A percentile compares a stretch with the other conserved stretches of the same genome.
These are phyloP conservation scores for Hesperophylax magnus DNA, from an alignment of 1,140 invertebrate genomes.

Conservation along the genomic window DNA sequence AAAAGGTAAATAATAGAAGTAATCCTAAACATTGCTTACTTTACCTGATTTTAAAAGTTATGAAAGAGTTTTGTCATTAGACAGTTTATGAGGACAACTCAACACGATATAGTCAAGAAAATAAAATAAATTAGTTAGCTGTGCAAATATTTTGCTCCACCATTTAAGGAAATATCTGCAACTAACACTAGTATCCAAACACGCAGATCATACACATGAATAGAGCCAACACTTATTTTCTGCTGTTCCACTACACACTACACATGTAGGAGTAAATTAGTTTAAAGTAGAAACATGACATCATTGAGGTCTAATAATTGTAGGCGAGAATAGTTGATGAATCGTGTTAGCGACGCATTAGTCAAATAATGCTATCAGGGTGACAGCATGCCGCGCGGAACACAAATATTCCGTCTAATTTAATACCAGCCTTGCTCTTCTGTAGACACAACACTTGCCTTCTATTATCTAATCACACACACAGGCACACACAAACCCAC, in stretches of 20 bases:
- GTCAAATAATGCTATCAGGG: constrained; percentile 43
- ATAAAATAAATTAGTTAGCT: too few species aligned
- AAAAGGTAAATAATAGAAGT: too few species aligned
- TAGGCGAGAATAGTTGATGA: constrained; percentile 42
- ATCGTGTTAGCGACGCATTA: constrained; percentile 42
- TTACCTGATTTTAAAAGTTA: too few species aligned
- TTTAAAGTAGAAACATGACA: constrained; percentile 44
- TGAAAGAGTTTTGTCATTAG: too few species aligned
- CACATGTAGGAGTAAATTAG: constrained; percentile 22
- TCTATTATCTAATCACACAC: background rate
- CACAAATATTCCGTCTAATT: constrained; percentile 44
- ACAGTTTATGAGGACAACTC: too few species aligned
- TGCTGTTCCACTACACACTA: background rate
- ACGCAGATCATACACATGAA: background rate
- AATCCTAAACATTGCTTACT: too few species aligned
- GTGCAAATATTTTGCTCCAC: too few species aligned
- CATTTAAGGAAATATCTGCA: too few species aligned
- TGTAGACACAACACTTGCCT: constrained; percentile 34
- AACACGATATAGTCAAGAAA: too few species aligned
- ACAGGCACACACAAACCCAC: too few species aligned
- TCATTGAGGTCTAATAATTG: constrained; percentile 35
- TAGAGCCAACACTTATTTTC: background rate
- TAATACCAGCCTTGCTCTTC: constrained; percentile 49
- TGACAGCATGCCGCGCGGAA: constrained; percentile 3
- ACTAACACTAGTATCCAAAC: too few species aligned